These are phyloP conservation scores for Ptychochromis oligacanthus DNA, from an alignment of 2,113 vertebrate genomes.

Conservation along the genomic window DNA sequence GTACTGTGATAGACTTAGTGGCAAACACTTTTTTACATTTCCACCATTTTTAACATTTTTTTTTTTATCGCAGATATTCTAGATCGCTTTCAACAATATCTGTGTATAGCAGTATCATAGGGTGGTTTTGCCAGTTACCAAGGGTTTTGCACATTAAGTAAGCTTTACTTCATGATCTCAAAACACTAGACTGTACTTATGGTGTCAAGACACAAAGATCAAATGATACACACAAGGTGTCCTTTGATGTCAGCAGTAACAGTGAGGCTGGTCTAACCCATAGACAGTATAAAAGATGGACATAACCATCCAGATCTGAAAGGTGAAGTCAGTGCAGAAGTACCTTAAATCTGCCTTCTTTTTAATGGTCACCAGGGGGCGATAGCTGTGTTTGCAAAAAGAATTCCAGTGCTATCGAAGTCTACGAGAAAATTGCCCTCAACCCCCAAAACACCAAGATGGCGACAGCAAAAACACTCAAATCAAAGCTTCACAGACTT, in stretches of 20 bases:
- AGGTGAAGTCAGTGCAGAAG: background rate
- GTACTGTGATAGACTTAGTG: accelerated
- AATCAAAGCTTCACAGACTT: background rate
- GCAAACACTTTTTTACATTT: background rate
- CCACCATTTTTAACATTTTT: background rate
- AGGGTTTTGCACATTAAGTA: too few relatives aligned
- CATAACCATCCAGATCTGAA: background rate
- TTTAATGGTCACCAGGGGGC: background rate
- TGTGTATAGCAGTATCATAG: background rate
- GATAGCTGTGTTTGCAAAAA: background rate
- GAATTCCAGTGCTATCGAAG: too few relatives aligned
- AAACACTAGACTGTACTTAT: background rate
- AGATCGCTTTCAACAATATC: background rate
- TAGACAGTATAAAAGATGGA: background rate
- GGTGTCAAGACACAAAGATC: background rate
- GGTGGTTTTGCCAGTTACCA: background rate
- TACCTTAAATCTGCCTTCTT: background rate
- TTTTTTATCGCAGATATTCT: background rate
- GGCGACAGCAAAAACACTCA: background rate
- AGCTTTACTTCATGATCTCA: background rate
- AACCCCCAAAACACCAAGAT: background rate
- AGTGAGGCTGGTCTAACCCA: background rate
- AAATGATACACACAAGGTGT: accelerated
- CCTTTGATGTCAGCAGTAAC: background rate
- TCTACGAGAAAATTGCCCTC: too few relatives aligned